These are phyloP conservation scores for Megastigmus dorsalis DNA, from an alignment of 2,888 invertebrate genomes.

Conservation along the genomic window DNA sequence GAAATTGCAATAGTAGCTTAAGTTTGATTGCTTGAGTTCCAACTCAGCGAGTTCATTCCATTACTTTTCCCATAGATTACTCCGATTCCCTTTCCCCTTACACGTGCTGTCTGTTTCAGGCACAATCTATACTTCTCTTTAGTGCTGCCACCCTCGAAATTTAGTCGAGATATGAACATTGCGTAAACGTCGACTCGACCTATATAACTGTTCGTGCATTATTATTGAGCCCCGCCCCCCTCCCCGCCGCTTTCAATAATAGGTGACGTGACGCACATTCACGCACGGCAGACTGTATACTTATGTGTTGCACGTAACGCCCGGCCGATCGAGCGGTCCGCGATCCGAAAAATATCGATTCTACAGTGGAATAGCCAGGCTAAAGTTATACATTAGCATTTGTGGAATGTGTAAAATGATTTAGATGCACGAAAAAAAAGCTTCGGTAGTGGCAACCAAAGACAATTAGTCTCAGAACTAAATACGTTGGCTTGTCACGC, in stretches of 20 bases:
- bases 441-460: too few species aligned
- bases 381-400: too few species aligned
- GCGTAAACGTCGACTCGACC: constrained; percentile 38
- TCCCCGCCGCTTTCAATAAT: constrained; percentile 19
- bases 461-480: too few species aligned
- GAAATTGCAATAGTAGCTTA: too few species aligned
- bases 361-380: background rate
- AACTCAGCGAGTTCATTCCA: too few species aligned
- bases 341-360: constrained; percentile 45
- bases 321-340: constrained; percentile 6
- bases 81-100: too few species aligned
- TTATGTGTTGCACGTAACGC: background rate
- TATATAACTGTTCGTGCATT: constrained; percentile 41
- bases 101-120: background rate
- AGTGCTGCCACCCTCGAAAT: background rate
- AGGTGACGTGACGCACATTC: constrained; percentile 22
- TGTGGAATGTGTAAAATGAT: too few species aligned
- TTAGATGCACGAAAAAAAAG: too few species aligned
- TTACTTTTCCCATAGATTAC: too few species aligned
- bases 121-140: background rate
- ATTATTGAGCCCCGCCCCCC: constrained; percentile 25
- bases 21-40: too few species aligned
- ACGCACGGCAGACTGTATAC: background rate
- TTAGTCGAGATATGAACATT: constrained; percentile 50
- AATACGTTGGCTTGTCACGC: too few species aligned